phyloP scores from a whole-genome alignment of 2,888 invertebrate genomes.

The Acrobasis consociella region DNA sequence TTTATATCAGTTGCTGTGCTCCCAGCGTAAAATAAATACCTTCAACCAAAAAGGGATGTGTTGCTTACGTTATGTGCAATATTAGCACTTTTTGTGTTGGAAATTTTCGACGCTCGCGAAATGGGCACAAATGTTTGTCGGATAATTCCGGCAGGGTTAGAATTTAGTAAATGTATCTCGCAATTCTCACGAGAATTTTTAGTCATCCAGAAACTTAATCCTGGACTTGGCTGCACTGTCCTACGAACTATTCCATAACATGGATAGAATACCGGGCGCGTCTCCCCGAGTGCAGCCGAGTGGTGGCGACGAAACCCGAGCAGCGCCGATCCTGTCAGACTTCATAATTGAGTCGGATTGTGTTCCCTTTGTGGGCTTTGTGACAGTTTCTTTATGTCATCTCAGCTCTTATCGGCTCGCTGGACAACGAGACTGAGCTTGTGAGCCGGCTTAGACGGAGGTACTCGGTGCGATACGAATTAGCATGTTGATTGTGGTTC shows the following conservation, averaged over 20 bases:
- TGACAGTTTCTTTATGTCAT: slow-evolving; percentile 17
- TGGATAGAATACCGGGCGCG: not conserved
- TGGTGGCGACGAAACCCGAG: slow-evolving; percentile 2
- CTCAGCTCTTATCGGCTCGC: slow-evolving; percentile 14
- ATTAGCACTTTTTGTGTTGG: too few relatives aligned
- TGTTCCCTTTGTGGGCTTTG: slow-evolving; percentile 25
- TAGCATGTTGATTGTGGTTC: too few relatives aligned
- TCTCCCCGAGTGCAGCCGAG: slow-evolving; percentile 2
- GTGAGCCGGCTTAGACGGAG: not conserved
- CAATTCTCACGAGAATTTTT: not conserved
- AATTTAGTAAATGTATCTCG: too few relatives aligned
- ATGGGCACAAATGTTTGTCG: too few relatives aligned
- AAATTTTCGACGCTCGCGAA: too few relatives aligned
- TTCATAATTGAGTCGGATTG: slow-evolving; percentile 23
- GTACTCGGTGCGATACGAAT: not conserved
- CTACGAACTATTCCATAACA: not conserved
- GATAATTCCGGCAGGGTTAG: too few relatives aligned
- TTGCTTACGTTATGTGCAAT: too few relatives aligned
- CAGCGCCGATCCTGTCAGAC: slow-evolving; percentile 2
- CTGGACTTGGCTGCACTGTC: not conserved
- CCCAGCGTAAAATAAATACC: too few relatives aligned
- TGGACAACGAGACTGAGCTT: slow-evolving; percentile 4
- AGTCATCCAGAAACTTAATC: not conserved
- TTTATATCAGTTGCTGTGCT: too few relatives aligned
- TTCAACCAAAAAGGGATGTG: too few relatives aligned